Conservation (phyloP, 2,797 vertebrate genomes). For the Pangasius larnaudii region DNA sequence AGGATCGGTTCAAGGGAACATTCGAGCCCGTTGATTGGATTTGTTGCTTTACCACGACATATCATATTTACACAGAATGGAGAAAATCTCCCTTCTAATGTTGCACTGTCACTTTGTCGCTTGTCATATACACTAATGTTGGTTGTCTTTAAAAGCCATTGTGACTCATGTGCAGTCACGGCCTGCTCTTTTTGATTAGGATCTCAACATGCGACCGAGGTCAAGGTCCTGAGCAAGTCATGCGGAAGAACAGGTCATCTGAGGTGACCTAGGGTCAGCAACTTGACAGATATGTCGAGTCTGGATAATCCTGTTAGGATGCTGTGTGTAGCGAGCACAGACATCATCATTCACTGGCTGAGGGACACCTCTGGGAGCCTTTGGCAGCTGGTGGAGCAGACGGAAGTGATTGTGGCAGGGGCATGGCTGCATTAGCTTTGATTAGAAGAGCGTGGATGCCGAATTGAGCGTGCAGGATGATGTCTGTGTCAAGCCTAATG, state of each 20-base stretch:
- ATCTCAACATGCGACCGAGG: neutral
- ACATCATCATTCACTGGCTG: conserved; percentile 47
- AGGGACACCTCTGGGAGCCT: conserved; percentile 44
- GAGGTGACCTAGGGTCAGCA: conserved; percentile 22
- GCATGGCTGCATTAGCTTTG: neutral
- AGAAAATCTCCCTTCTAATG: neutral
- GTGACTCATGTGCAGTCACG: neutral
- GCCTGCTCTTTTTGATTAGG: conserved; percentile 12
- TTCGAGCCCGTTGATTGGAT: neutral
- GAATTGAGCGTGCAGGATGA: conserved; percentile 24
- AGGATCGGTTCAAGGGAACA: neutral
- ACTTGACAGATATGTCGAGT: neutral
- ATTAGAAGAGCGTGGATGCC: conserved; percentile 17
- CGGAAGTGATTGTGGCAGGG: neutral
- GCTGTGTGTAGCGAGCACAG: conserved; percentile 15
- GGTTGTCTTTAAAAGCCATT: neutral
- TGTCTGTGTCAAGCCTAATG: neutral
- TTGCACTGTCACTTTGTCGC: neutral
- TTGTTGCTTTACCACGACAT: neutral
- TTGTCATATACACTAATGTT: neutral
- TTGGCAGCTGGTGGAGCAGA: conserved; percentile 51
- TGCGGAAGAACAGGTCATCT: conserved; percentile 22
- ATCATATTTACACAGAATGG: neutral
- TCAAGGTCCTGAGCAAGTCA: conserved; percentile 17
- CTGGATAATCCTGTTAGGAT: neutral